Base-by-base conservation (phyloP, 2,797 vertebrate genomes). In the Acipenser oxyrinchus region DNA sequence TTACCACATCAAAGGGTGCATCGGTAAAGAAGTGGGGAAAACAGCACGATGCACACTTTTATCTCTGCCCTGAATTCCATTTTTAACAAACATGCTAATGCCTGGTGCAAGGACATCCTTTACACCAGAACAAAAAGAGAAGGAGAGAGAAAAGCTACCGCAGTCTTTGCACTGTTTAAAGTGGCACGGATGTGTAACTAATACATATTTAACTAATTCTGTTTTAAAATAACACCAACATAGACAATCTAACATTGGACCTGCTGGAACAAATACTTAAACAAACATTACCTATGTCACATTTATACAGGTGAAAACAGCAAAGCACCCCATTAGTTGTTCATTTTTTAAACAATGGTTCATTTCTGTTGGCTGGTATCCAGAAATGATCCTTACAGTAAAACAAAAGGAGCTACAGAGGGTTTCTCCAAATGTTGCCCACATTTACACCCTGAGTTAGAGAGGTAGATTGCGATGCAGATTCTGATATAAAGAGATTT, bases 1-100 rank as follows among this genome's bases (percentile, higher is more conserved):
- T 95, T 94, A 93, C 85, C 93, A 96, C 91, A 97, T 98, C 94
- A 98, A 98, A 97, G 88, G 80, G 77, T 73, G 76, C 71, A 77
- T 81, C 85, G 78, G 81, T 60, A 78, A 81, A 83, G 82, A 75
- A 77, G 68, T n/a, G 13, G 70, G 83, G 77, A 90, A 83, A 91
- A 86, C 84, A 84, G 86, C 87, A 86, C 68, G 83, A 90, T 86
- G 81, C 85, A 89, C 89, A 92, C 92, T 95, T 94, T 92, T 89
- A 92, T 94, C 90, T 94, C 73, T 77, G 77, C 85, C 80, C 76
- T 77, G 78, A 91, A 93, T 92, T 94, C 90, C 83, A 84, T 92
- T 94, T 95, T 86, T 84, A 86, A 87, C 84, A 90, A 87, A 95
- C 91, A 95, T 91, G 88, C 79, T 92, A 91, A 93, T 90, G 87